Evolutionary conservation across 2,797 vertebrate genomes (phyloP).

Genomic region (Notolepis coatsorum): DNA sequence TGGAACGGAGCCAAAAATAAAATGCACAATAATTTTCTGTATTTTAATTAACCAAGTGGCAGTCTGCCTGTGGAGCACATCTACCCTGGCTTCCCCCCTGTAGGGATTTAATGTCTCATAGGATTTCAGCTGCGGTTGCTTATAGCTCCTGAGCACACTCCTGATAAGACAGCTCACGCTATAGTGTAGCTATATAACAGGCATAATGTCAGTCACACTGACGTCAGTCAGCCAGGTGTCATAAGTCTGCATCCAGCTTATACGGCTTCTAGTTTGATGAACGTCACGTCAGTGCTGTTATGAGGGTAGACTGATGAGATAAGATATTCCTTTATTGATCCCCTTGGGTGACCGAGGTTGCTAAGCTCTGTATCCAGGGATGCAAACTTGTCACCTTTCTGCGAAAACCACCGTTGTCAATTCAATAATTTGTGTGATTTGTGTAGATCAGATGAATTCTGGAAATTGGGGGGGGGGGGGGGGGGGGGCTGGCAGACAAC

Average conservation of each 20-base stretch:
- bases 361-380: too few relatives aligned
- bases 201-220: slow-evolving; percentile 38
- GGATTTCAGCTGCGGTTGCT: slow-evolving; percentile 43
- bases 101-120: slow-evolving; percentile 55
- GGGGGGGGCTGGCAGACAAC: too few relatives aligned
- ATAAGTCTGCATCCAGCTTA: slow-evolving; percentile 30
- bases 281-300: too few relatives aligned
- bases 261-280: slow-evolving; percentile 32
- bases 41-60: slow-evolving; percentile 47
- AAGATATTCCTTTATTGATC: too few relatives aligned
- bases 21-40: slow-evolving; percentile 49
- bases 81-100: slow-evolving; percentile 9
- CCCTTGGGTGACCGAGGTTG: too few relatives aligned
- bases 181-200: slow-evolving; percentile 23
- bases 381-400: too few relatives aligned
- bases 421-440: too few relatives aligned
- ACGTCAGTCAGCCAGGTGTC: slow-evolving; percentile 58
- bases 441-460: too few relatives aligned
- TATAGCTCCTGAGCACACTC: slow-evolving; percentile 18
- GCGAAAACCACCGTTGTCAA: too few relatives aligned
- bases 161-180: slow-evolving; percentile 33
- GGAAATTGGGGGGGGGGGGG: too few relatives aligned
- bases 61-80: slow-evolving; percentile 56
- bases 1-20: slow-evolving; percentile 42
- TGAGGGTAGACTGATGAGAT: too few relatives aligned